Evolutionary conservation across 2,113 vertebrate genomes (phyloP).

Genomic region (Burhinus oedicnemus): DNA sequence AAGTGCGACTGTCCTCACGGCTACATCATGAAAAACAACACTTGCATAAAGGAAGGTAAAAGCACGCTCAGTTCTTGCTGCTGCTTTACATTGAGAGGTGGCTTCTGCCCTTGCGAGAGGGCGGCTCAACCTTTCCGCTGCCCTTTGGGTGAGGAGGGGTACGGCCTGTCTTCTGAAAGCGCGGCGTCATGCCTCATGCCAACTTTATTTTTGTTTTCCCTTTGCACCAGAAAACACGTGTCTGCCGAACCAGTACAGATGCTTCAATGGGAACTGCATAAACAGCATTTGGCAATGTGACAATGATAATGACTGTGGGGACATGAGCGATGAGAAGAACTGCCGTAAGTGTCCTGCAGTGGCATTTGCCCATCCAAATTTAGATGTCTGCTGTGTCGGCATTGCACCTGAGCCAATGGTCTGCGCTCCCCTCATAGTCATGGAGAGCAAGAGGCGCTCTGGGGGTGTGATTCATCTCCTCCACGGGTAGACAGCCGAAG

Average conservation of each 20-base stretch:
- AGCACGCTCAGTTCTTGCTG: neutral
- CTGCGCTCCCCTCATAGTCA: rapidly evolving
- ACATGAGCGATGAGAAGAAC: conserved; percentile 95
- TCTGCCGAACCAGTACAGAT: conserved; percentile 92
- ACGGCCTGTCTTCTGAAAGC: rapidly evolving
- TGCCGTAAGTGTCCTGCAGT: conserved; percentile 85
- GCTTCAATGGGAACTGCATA: conserved; percentile 95
- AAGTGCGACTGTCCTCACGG: conserved; percentile 88
- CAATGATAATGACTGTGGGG: conserved; percentile 95
- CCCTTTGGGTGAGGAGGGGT: neutral
- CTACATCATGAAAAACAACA: conserved; percentile 83
- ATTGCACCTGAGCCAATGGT: neutral
- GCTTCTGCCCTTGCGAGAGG: rapidly evolving
- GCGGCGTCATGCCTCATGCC: neutral
- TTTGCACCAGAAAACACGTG: conserved; percentile 82
- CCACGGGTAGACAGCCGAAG: rapidly evolving
- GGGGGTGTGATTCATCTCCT: neutral
- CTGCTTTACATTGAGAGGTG: neutral
- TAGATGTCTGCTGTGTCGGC: neutral
- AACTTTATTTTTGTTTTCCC: neutral
- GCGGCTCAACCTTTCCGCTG: rapidly evolving
- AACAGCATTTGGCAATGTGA: conserved; percentile 98
- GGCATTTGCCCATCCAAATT: rapidly evolving
- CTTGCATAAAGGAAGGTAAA: conserved; percentile 87
- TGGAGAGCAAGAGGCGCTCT: neutral